Percentiles rank a stretch among this genome's conserved stretches.
These are phyloP conservation scores for Epiblema foenella DNA, from an alignment of 2,888 invertebrate species.

Conservation along the genomic window DNA sequence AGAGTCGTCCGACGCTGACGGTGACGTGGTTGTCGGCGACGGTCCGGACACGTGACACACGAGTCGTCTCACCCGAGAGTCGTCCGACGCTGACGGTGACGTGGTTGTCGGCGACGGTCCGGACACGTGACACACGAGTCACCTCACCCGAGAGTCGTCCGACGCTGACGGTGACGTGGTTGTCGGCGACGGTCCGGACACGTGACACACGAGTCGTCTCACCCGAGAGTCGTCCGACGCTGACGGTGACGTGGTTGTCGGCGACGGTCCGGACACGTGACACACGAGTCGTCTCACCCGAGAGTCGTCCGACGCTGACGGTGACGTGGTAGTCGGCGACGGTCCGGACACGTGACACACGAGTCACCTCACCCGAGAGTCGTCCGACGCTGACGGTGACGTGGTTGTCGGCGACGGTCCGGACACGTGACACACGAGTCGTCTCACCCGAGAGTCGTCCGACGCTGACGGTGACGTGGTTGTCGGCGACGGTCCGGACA, in stretches of 20 bases:
- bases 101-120: conserved; percentile 75
- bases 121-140: conserved; percentile 65
- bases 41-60: too few species aligned
- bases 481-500: conserved; percentile 77
- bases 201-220: conserved; percentile 18
- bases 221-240: conserved; percentile 83
- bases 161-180: too few species aligned
- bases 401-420: too few species aligned
- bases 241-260: conserved; percentile 75
- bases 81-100: conserved; percentile 80
- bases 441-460: conserved; percentile 81
- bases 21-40: conserved; percentile 78
- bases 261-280: conserved; percentile 78
- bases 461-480: conserved; percentile 74
- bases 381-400: too few species aligned
- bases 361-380: too few species aligned
- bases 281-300: conserved; percentile 66
- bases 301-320: conserved; percentile 79
- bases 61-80: conserved; percentile 68
- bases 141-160: too few species aligned
- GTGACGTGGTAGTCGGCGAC: conserved; percentile 78
- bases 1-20: conserved; percentile 79
- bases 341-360: conserved; percentile 62
- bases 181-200: too few species aligned
- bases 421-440: too few species aligned